Evolutionary conservation across 2,113 vertebrate genomes (phyloP), one percentile per base, ranked within the genome.

Genomic region (Talpa occidentalis): DNA sequence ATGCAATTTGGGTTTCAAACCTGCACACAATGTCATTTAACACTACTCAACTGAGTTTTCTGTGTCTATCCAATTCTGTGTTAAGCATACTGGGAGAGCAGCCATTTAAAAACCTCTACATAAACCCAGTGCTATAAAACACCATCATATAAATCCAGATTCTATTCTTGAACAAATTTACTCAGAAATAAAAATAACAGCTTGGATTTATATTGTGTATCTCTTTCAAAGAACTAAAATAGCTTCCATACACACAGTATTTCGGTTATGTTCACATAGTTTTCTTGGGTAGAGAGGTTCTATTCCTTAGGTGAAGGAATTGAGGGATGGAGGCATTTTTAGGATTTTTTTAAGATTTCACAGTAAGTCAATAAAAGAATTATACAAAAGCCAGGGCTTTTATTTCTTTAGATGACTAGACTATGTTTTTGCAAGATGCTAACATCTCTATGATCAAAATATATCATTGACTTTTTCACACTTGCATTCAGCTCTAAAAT

Each of bases 91-190:
- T 62, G 76, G 9, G 26, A 82, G 42, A 72, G 40, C 67, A 87
- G 93, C 83, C 30, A 28, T 93, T 91, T 89, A 83, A 96, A 96
- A 95, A 26, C 89, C 69, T 79, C 85, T 47, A 21, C 60, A 92
- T 90, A 97, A 97, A 92, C 60, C 62, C 24, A 59, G 32, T 67
- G 89, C 91, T 88, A 37, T 95, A 95, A 93, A 93, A 88, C 19
- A 62, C 52, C 70, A 26, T 90, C 91, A 44, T 80, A 89, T 80
- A 95, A 93, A 95, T 49, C 37, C n/a, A 81, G 66, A 83, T 77
- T 91, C 90, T 77, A 81, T 93, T 96, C 76, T 92, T 91, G 60
- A 96, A 83, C 59, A 90, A 91, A 95, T 96, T 96, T 94, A 91
- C 85, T 83, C 59, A 91, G 94, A 91, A 96, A 80, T 96, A 96